These are phyloP conservation scores for Charadrius vociferus DNA, from an alignment of 2,113 vertebrate species.

Conservation along the genomic window DNA sequence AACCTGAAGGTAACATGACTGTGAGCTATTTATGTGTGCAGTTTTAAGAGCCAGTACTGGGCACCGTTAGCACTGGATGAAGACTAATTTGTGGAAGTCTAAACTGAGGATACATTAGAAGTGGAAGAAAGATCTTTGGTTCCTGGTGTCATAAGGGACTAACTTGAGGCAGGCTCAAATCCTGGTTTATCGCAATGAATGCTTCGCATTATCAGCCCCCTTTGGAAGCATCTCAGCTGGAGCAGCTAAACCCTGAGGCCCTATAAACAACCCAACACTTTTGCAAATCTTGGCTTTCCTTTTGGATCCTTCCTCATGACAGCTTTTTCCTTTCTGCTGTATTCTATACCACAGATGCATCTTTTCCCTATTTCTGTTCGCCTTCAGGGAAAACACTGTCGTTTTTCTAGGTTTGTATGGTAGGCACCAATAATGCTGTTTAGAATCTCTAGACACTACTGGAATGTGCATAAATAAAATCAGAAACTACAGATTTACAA, in stretches of 20 bases:
- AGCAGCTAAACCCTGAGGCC: conserved; percentile 33
- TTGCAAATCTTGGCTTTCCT: conserved; percentile 22
- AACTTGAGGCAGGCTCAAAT: not conserved
- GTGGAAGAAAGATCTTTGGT: not conserved
- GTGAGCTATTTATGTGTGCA: not conserved
- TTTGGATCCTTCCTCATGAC: conserved; percentile 10
- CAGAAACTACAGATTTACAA: not conserved
- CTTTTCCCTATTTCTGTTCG: not conserved
- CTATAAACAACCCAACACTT: conserved; percentile 28
- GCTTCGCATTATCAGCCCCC: not conserved
- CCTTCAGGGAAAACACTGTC: not conserved
- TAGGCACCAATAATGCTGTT: conserved; percentile 7
- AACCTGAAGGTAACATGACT: not conserved
- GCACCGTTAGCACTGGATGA: not conserved
- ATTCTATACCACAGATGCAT: not conserved
- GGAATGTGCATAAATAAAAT: conserved; percentile 35
- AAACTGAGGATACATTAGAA: not conserved
- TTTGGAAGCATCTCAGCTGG: conserved; percentile 32
- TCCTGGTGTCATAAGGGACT: not conserved
- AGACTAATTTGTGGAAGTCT: not conserved
- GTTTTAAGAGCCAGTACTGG: not conserved
- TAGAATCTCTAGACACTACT: not conserved
- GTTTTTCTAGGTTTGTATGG: not conserved
- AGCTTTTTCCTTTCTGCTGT: conserved; percentile 17
- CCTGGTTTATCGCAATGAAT: conserved; percentile 14